Base-by-base conservation (phyloP, 2,888 invertebrate genomes). In the Drosophila quinaria region DNA sequence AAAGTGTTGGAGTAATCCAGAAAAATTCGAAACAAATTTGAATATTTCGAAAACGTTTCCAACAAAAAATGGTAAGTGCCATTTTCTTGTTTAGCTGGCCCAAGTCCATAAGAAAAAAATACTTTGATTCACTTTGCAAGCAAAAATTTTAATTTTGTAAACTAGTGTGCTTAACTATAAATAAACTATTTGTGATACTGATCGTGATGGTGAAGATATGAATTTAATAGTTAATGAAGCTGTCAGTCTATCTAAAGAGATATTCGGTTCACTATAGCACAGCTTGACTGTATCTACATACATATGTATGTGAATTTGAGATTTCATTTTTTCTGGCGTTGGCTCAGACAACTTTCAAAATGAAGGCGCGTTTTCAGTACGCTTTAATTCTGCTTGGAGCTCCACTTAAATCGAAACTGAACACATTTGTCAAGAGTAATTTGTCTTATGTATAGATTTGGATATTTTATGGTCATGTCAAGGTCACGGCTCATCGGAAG, bases 261-360 rank as follows among this genome's bases (percentile, higher is more conserved):
- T 5, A 11, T 31, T 5, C 1, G 6, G 49, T 15, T 8, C 6
- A 19, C 3, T n/a, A 22, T 41, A 49, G 13, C 6, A 17, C 8
- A 3, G 15, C 19, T n/a, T 10, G 17, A 61, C 52, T 46, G 52
- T 62, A 37, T n/a, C 49, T 62, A n/a, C n/a, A n/a, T n/a, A n/a
- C n/a, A n/a, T n/a, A n/a, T n/a, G 4, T 22, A 47, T 39, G 29
- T 17, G 29, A 55, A 19, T 50, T n/a, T 62, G 41, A 22, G 35
- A 33, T 47, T 52, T 46, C 9, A 17, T 31, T 47, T 17, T 41
- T 70, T 64, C n/a, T 65, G 61, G 46, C 63, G 70, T 61, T 68
- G 50, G 47, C 9, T 54, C 42, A 41, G 62, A 52, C 86, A 70
- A 88, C 88, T 88, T 88, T 88, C 88, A 86, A 78, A 79, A 47